Conservation (phyloP, 2,797 vertebrate genomes). For the Notolepis coatsorum region DNA sequence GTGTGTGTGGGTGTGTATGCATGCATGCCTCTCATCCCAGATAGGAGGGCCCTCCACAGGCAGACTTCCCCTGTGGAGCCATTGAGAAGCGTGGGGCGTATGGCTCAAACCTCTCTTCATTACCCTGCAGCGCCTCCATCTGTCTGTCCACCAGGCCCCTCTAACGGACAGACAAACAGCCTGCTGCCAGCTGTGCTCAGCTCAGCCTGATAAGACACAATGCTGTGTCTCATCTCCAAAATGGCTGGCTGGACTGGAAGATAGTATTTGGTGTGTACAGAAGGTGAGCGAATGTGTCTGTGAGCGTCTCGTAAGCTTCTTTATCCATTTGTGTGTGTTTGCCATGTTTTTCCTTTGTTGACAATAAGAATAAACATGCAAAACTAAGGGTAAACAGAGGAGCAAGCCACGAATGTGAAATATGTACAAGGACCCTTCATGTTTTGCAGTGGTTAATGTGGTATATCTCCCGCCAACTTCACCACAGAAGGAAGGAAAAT, state of each 20-base stretch:
- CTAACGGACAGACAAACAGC: slow-evolving; percentile 73
- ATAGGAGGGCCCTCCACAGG: slow-evolving; percentile 17
- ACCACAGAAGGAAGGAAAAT: slow-evolving; percentile 17
- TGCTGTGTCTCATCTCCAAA: slow-evolving; percentile 27
- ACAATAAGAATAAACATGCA: slow-evolving; percentile 62
- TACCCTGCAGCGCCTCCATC: slow-evolving; percentile 70
- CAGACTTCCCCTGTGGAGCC: slow-evolving; percentile 1
- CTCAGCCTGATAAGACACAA: slow-evolving; percentile 56
- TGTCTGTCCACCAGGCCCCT: slow-evolving; percentile 55
- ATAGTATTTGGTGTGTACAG: slow-evolving; percentile 2
- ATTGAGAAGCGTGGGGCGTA: slow-evolving; percentile 22
- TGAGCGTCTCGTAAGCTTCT: slow-evolving; percentile 55
- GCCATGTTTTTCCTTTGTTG: slow-evolving; percentile 69
- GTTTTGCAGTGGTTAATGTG: background rate
- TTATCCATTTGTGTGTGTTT: slow-evolving; percentile 58
- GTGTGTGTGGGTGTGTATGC: background rate
- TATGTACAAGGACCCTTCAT: slow-evolving; percentile 28
- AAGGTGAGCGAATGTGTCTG: background rate
- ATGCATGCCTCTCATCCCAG: slow-evolving; percentile 32
- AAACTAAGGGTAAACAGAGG: slow-evolving; percentile 54
- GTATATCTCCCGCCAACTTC: slow-evolving; percentile 22
- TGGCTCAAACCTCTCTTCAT: slow-evolving; percentile 52
- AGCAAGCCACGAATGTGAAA: slow-evolving; percentile 31
- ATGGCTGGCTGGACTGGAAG: slow-evolving; percentile 9
- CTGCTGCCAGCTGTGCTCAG: slow-evolving; percentile 66